Percentiles rank a stretch among this genome's conserved stretches.
Conservation (phyloP, 2,797 vertebrate species). For the Pristis pectinata region DNA sequence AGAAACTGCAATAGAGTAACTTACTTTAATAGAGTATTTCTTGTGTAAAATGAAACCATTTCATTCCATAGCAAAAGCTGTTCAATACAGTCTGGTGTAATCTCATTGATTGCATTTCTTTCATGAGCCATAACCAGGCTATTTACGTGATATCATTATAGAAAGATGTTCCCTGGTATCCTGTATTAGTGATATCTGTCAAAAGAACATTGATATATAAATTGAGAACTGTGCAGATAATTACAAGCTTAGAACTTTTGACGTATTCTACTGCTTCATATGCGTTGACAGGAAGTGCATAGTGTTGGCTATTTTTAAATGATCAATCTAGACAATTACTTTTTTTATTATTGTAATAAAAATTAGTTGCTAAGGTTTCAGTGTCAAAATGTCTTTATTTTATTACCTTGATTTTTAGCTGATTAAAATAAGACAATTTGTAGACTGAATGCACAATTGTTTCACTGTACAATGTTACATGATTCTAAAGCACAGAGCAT, state of each 20-base stretch:
- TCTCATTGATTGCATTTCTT: not conserved
- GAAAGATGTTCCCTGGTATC: not conserved
- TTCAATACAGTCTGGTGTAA: not conserved
- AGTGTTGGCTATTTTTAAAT: not conserved
- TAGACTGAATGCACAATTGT: not conserved
- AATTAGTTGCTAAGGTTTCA: not conserved
- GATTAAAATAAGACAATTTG: not conserved
- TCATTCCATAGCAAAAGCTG: not conserved
- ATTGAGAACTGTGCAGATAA: not conserved
- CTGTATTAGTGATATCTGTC: not conserved
- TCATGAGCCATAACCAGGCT: not conserved
- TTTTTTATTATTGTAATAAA: not conserved
- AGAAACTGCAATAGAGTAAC: not conserved
- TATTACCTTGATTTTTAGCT: not conserved
- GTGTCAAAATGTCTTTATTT: not conserved
- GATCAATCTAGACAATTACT: not conserved
- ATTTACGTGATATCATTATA: not conserved
- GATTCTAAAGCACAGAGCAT: not conserved
- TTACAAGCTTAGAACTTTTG: not conserved
- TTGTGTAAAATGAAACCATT: not conserved
- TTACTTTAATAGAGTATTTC: conserved; percentile 5
- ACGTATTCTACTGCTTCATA: not conserved
- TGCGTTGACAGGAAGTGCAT: not conserved
- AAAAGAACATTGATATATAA: not conserved
- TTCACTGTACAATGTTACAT: not conserved